phyloP scores from a whole-genome alignment of 2,888 invertebrate species.

The Stenoptilia bipunctidactyla region DNA sequence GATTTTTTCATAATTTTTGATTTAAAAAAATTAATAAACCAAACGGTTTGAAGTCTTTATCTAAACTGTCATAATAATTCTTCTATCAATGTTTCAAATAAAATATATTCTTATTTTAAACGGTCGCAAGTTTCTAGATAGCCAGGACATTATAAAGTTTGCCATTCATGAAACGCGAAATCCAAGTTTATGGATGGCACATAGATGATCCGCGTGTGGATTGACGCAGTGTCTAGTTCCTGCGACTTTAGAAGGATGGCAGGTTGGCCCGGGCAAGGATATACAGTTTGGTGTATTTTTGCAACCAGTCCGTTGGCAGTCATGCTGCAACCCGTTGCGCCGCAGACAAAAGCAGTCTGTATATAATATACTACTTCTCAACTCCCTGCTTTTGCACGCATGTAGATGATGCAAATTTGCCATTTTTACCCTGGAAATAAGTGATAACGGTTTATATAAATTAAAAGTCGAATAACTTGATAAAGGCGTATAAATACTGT shows the following conservation, averaged over 20 bases:
- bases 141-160: not conserved
- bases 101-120: too few relatives aligned
- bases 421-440: too few relatives aligned
- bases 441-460: too few relatives aligned
- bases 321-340: slow-evolving; percentile 70
- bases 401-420: not conserved
- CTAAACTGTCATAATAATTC: slow-evolving; percentile 26
- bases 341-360: slow-evolving; percentile 68
- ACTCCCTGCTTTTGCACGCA: slow-evolving; percentile 47
- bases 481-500: too few relatives aligned
- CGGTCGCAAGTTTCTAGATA: not conserved
- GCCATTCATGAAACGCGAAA: not conserved
- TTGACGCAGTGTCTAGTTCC: slow-evolving; percentile 38
- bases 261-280: slow-evolving; percentile 37
- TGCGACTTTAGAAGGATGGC: slow-evolving; percentile 40
- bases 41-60: slow-evolving; percentile 24
- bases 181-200: slow-evolving; percentile 34
- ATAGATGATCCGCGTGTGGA: slow-evolving; percentile 47
- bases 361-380: slow-evolving; percentile 60
- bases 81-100: too few relatives aligned
- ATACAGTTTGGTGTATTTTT: slow-evolving; percentile 45
- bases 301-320: slow-evolving; percentile 64
- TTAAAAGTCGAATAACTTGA: too few relatives aligned
- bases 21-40: slow-evolving; percentile 31
- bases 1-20: slow-evolving; percentile 29